Evolutionary conservation across 2,888 invertebrate species (phyloP).

Genomic region (Acheta domesticus): DNA sequence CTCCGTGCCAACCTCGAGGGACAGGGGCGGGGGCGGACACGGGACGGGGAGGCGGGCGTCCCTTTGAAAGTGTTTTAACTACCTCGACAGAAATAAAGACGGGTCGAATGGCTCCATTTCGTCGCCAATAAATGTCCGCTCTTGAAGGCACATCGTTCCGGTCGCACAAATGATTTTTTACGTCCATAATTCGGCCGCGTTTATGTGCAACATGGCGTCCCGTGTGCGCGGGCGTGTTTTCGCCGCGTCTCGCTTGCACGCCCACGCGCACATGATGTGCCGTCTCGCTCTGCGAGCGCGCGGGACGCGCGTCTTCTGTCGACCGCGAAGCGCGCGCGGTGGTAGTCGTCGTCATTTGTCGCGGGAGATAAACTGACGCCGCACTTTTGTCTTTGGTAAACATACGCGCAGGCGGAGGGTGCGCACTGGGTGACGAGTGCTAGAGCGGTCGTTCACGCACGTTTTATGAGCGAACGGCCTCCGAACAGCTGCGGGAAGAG

Average conservation of each 20-base stretch:
- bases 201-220: neutral
- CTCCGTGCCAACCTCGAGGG: neutral
- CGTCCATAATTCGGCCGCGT: conserved; percentile 6
- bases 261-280: too few species aligned
- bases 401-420: neutral
- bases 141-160: conserved; percentile 21
- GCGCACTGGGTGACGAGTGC: too few species aligned
- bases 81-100: conserved; percentile 24
- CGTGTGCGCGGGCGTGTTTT: neutral
- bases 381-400: conserved; percentile 18
- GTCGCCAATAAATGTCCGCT: conserved; percentile 27
- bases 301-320: too few species aligned
- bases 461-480: too few species aligned
- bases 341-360: neutral
- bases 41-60: neutral
- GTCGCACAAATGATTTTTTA: conserved; percentile 18
- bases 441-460: too few species aligned
- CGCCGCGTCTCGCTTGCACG: neutral
- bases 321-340: too few species aligned
- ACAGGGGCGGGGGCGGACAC: conserved; percentile 11
- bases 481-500: too few species aligned
- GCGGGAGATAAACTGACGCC: neutral
- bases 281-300: too few species aligned
- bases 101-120: conserved; percentile 29
- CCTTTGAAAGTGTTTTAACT: conserved; percentile 22